phyloP scores from a whole-genome alignment of 2,888 invertebrate species.

The Heliconius cydno region DNA sequence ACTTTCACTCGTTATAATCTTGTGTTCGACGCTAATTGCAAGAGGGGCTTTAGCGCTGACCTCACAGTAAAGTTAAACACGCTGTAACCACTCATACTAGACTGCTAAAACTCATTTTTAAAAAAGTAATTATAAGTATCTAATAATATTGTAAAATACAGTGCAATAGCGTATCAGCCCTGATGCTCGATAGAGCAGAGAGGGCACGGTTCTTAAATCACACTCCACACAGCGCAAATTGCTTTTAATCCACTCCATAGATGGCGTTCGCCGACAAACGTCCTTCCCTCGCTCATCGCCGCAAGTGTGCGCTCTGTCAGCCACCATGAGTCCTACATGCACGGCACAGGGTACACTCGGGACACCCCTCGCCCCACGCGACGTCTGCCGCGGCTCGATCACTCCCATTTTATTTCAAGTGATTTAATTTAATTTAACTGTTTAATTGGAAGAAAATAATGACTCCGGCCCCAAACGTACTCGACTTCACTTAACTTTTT shows the following conservation, averaged over 20 bases:
- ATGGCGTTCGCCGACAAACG: conserved; percentile 68
- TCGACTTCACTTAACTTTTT: background rate
- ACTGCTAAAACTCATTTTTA: background rate
- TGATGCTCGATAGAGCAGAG: conserved; percentile 44
- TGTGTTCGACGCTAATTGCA: conserved; percentile 14
- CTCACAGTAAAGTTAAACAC: background rate
- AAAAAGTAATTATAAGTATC: background rate
- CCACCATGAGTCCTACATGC: conserved; percentile 20
- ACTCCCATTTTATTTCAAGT: conserved; percentile 38
- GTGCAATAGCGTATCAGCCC: conserved; percentile 35
- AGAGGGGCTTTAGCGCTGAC: background rate
- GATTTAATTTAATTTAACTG: conserved; percentile 43
- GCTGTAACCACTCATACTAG: background rate
- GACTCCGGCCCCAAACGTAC: background rate
- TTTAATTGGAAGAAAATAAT: conserved; percentile 40
- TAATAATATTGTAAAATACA: background rate
- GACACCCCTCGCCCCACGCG: conserved; percentile 43
- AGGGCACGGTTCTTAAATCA: conserved; percentile 62
- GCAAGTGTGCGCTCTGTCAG: background rate
- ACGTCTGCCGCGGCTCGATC: conserved; percentile 47
- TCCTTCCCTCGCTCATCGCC: conserved; percentile 38
- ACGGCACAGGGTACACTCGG: conserved; percentile 50
- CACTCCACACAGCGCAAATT: conserved; percentile 72
- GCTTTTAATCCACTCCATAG: conserved; percentile 77
- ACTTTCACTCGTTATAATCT: conserved; percentile 25